Base-by-base conservation (phyloP, 1,140 invertebrate species). In the Apis cerana region DNA sequence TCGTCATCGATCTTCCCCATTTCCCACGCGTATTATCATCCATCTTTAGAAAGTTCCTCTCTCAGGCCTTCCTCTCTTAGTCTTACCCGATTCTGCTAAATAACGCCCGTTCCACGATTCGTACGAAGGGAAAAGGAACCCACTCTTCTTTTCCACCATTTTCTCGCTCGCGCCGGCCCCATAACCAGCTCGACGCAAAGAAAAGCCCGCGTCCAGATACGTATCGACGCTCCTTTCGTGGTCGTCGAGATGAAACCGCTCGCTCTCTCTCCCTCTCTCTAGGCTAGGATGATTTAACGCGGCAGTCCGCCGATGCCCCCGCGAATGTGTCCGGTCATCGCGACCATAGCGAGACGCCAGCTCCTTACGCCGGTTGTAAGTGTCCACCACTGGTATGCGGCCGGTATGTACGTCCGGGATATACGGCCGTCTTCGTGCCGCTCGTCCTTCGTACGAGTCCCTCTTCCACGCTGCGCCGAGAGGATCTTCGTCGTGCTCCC, bases 331-430 rank as follows among this genome's bases (percentile, higher is more conserved):
- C 80, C 80, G 80, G 80, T 84, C 83, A 62, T 82, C 81, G 74
- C 75, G 69, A 67, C 71, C 69, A 64, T 82, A 84, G 74, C 82
- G 75, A 81, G 71, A 83, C 85, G 80, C 82, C 76, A 80, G 81
- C 71, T 48, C 75, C 86, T 86, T 88, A 84, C 85, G 81, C 72
- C 54, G 80, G 84, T 90, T 90, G 85, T 89, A 91, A 90, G 89
- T 91, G 90, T 90, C 86, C 89, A 86, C 85, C 85, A 87, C 90
- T 90, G 89, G 89, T 91, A 91, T 90, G 89, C 74, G 84, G 48
- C 67, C 83, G 76, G 87, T 86, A 88, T 89, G 88, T 87, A 89
- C 81, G 79, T 69, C 80, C 72, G 85, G 81, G 77, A 91, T 91
- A 90, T 90, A 90, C 89, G 87, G 75, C 79, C 84, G 84, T 90